Percentiles rank a stretch among this genome's conserved stretches.
Conservation (phyloP, 2,888 invertebrate genomes). For the Adela reaumurella region DNA sequence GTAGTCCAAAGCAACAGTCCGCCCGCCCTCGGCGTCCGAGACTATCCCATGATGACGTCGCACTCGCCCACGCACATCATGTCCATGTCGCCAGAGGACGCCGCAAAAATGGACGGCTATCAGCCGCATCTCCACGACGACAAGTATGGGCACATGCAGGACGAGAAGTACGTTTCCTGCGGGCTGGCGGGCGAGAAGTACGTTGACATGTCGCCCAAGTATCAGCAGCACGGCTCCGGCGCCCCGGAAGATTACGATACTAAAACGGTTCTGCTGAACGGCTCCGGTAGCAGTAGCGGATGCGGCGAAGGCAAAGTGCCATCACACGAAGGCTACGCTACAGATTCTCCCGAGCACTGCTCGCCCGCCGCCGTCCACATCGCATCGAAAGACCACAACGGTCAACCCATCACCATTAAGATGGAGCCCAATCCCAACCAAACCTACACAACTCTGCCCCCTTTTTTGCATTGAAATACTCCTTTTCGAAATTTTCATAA, state of each 20-base stretch:
- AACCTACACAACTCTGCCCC: slow-evolving; percentile 68
- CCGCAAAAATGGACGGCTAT: slow-evolving; percentile 34
- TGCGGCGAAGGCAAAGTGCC: too few species aligned
- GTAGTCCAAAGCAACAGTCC: slow-evolving; percentile 54
- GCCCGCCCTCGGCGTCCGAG: slow-evolving; percentile 60
- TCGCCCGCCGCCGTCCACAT: too few species aligned
- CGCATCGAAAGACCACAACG: slow-evolving; percentile 16
- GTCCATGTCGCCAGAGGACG: slow-evolving; percentile 23
- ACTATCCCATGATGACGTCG: slow-evolving; percentile 63
- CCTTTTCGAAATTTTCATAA: slow-evolving; percentile 53
- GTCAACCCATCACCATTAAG: slow-evolving; percentile 50
- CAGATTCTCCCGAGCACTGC: slow-evolving; percentile 17
- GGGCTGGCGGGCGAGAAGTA: slow-evolving; percentile 59
- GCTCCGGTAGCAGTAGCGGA: slow-evolving; percentile 7
- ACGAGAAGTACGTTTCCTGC: slow-evolving; percentile 45
- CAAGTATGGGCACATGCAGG: slow-evolving; percentile 39
- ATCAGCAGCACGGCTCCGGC: slow-evolving; percentile 45
- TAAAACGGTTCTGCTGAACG: slow-evolving; percentile 11
- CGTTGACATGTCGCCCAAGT: slow-evolving; percentile 50
- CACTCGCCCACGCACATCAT: slow-evolving; percentile 50
- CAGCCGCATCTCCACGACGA: slow-evolving; percentile 54
- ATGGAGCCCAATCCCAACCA: slow-evolving; percentile 58
- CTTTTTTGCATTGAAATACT: slow-evolving; percentile 73
- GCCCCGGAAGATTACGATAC: slow-evolving; percentile 36
- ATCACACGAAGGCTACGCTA: background rate